These are phyloP conservation scores for Crocodylus rhombifer DNA, from an alignment of 2,797 vertebrate species.

Conservation along the genomic window DNA sequence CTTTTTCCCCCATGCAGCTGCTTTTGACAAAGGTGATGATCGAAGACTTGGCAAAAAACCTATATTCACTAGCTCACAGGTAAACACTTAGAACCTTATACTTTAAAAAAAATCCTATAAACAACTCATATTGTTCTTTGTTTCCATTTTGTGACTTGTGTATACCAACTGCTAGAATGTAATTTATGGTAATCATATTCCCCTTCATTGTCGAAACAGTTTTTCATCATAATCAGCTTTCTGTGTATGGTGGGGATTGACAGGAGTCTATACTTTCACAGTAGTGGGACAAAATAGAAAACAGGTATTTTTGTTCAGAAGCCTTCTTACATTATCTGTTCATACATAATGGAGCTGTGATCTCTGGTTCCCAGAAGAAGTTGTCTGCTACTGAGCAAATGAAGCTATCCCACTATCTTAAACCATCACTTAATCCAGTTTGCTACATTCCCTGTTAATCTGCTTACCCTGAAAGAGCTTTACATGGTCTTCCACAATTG, in stretches of 20 bases:
- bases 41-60: conserved; percentile 92
- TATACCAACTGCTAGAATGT: background rate
- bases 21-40: conserved; percentile 95
- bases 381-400: conserved; percentile 49
- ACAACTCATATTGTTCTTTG: background rate
- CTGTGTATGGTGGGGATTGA: background rate
- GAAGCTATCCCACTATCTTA: conserved; percentile 23
- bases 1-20: conserved; percentile 83
- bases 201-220: background rate
- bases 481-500: background rate
- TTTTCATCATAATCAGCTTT: conserved; percentile 18
- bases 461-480: background rate
- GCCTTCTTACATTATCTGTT: conserved; percentile 28
- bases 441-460: background rate
- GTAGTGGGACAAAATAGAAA: conserved; percentile 61
- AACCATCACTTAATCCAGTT: background rate
- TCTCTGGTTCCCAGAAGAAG: conserved; percentile 50
- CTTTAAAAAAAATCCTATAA: conserved; percentile 1
- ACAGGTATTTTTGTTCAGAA: conserved; percentile 54
- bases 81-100: conserved; percentile 73
- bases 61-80: conserved; percentile 93
- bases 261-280: conserved; percentile 22
- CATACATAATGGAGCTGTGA: conserved; percentile 46
- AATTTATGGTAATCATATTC: background rate
- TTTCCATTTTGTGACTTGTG: conserved; percentile 2